Conservation (phyloP, 2,797 vertebrate species). For the Loriculus beryllinus region DNA sequence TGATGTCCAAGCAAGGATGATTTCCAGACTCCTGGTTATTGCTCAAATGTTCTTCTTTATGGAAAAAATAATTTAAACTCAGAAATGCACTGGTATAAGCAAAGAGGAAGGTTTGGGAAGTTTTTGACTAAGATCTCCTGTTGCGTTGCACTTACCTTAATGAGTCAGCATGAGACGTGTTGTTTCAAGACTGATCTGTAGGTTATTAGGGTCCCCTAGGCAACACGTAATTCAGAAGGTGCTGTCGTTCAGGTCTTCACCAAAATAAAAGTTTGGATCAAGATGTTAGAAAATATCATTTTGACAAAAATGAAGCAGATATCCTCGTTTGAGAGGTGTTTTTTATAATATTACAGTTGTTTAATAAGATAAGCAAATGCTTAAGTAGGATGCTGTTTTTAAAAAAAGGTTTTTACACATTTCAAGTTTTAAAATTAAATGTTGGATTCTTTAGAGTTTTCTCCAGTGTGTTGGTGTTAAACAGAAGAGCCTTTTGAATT, state of each 20-base stretch:
- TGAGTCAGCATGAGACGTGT: neutral
- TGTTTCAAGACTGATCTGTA: neutral
- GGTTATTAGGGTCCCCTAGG: neutral
- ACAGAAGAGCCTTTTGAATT: neutral
- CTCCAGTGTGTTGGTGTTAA: neutral
- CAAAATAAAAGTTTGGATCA: neutral
- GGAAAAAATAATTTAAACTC: constrained; percentile 8
- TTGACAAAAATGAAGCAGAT: neutral
- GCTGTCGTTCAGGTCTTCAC: neutral
- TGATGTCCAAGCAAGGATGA: neutral
- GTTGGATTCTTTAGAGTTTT: neutral
- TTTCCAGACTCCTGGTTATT: constrained; percentile 21
- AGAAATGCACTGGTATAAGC: neutral
- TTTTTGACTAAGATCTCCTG: neutral
- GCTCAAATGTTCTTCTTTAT: constrained; percentile 2
- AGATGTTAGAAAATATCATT: neutral
- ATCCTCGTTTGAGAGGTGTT: neutral
- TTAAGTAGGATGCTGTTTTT: neutral
- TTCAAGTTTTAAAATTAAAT: neutral
- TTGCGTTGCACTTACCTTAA: neutral
- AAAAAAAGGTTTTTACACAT: neutral
- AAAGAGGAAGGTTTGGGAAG: neutral
- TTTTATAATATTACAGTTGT: neutral
- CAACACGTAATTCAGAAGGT: neutral
- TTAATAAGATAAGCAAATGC: neutral